These are phyloP conservation scores for Pogona vitticeps DNA, from an alignment of 2,113 vertebrate genomes.

Conservation along the genomic window DNA sequence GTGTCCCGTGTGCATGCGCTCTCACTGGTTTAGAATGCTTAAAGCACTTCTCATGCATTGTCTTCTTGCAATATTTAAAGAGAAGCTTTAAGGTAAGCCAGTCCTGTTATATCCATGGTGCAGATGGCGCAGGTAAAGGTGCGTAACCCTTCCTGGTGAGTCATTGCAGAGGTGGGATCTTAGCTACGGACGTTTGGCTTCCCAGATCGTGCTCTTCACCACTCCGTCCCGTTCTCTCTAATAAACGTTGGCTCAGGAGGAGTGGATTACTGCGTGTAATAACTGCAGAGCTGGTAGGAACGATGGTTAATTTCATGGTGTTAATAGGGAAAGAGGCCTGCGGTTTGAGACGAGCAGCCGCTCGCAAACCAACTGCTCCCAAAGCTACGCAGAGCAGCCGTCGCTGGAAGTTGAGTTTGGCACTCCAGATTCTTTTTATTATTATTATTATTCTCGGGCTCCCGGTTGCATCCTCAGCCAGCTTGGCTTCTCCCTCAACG, in stretches of 20 bases:
- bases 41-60: background rate
- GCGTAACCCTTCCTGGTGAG: background rate
- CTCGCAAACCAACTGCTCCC: background rate
- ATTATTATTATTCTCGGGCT: background rate
- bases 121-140: background rate
- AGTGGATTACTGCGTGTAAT: background rate
- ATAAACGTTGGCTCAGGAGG: background rate
- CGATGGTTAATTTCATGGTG: background rate
- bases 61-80: background rate
- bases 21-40: too few relatives aligned
- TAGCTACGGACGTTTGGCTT: background rate
- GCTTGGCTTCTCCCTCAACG: constrained; percentile 26
- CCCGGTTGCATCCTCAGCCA: constrained; percentile 33
- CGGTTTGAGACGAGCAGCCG: background rate
- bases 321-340: background rate
- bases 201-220: background rate
- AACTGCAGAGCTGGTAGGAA: background rate
- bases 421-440: constrained; percentile 4
- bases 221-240: background rate
- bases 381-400: background rate
- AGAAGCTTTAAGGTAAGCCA: background rate
- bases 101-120: background rate
- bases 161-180: background rate
- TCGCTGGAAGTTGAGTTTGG: background rate
- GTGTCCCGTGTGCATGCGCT: too few relatives aligned